Percentiles rank a stretch among this genome's conserved stretches.
These are phyloP conservation scores for Tricholaema leucomelas DNA, from an alignment of 2,113 vertebrate genomes.

Conservation along the genomic window DNA sequence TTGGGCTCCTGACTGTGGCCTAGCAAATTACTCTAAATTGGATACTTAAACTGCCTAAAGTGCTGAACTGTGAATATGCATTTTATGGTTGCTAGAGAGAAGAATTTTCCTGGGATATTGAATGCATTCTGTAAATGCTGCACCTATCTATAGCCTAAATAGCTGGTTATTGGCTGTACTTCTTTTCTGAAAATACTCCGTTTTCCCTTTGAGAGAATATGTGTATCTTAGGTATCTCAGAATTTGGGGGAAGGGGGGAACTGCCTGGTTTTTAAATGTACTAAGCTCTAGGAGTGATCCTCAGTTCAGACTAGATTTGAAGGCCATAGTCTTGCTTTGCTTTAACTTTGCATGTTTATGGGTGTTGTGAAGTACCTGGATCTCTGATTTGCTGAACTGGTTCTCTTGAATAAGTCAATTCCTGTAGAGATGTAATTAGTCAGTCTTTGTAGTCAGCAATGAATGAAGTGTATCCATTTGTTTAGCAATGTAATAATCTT, in stretches of 20 bases:
- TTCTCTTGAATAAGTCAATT: background rate
- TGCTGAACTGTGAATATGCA: background rate
- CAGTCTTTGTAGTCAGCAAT: too few species aligned
- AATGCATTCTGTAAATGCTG: background rate
- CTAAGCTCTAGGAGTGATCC: background rate
- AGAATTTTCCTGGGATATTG: background rate
- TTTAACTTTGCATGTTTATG: background rate
- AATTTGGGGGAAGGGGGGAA: background rate
- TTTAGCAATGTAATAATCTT: background rate
- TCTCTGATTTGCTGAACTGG: background rate
- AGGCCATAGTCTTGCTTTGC: background rate
- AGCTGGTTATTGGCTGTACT: background rate
- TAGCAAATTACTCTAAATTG: background rate
- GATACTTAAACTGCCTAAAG: background rate
- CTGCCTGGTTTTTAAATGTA: background rate
- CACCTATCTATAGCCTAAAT: background rate
- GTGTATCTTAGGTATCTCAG: background rate
- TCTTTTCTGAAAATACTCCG: background rate
- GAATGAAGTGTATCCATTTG: accelerated
- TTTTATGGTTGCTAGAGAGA: background rate
- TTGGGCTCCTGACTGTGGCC: background rate
- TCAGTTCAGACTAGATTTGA: background rate
- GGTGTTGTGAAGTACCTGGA: background rate
- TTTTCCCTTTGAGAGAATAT: background rate
- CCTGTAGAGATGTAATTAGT: background rate